Evolutionary conservation across 2,113 vertebrate species (phyloP).

Genomic region (Podarcis muralis): DNA sequence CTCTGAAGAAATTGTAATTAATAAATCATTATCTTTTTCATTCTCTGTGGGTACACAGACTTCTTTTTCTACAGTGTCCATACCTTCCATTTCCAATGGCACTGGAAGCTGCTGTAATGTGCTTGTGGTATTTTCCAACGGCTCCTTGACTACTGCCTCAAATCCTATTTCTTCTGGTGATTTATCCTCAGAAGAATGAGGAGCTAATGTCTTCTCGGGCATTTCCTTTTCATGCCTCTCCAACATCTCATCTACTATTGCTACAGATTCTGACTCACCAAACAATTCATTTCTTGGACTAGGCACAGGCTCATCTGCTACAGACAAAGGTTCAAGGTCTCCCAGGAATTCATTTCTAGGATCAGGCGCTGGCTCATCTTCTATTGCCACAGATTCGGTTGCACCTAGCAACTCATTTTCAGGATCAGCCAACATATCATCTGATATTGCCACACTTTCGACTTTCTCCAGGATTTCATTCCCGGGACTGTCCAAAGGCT

Average conservation of each 20-base stretch:
- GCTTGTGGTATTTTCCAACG: constrained; percentile 17
- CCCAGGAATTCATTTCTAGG: constrained; percentile 6
- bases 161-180: neutral
- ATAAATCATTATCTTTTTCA: constrained; percentile 37
- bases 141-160: constrained; percentile 40
- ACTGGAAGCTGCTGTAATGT: constrained; percentile 42
- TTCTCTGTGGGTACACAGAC: constrained; percentile 30
- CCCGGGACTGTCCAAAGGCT: constrained; percentile 4
- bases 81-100: constrained; percentile 31
- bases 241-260: too few species aligned
- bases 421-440: constrained; percentile 27
- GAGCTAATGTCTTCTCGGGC: constrained; percentile 32
- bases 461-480: constrained; percentile 12
- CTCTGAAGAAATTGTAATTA: constrained; percentile 28
- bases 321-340: too few species aligned
- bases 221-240: neutral
- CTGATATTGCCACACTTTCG: constrained; percentile 33
- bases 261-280: constrained; percentile 15
- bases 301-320: constrained; percentile 35
- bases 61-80: constrained; percentile 40
- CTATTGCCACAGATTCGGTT: constrained; percentile 36
- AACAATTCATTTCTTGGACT: neutral
- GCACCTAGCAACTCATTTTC: constrained; percentile 38
- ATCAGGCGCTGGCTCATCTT: constrained; percentile 25
- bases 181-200: neutral